phyloP scores from a whole-genome alignment of 1,140 invertebrate genomes.

The Zophobas atratus region DNA sequence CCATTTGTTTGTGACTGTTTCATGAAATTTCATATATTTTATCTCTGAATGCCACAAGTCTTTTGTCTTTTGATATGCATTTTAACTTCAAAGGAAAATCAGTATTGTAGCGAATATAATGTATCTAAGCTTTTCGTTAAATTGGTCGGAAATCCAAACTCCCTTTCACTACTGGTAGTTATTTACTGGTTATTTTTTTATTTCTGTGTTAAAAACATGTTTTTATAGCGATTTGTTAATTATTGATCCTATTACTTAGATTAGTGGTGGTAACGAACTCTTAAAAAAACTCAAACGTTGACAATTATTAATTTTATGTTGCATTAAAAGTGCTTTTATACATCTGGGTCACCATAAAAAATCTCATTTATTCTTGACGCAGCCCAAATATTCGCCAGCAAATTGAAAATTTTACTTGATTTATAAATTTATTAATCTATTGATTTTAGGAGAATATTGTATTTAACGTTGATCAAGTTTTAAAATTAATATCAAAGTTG shows the following conservation, averaged over 20 bases:
- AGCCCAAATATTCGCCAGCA: background rate
- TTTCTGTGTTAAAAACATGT: too few relatives aligned
- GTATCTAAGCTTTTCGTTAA: too few relatives aligned
- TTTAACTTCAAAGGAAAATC: background rate
- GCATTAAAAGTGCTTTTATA: background rate
- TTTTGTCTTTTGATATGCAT: background rate
- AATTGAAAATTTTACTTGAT: background rate
- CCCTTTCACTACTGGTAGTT: too few relatives aligned
- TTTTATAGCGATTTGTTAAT: too few relatives aligned
- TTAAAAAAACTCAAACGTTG: constrained; percentile 2
- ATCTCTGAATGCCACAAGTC: constrained; percentile 15
- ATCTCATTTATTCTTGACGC: constrained; percentile 14
- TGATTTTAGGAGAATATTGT: too few relatives aligned
- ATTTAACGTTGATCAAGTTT: too few relatives aligned
- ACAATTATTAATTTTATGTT: constrained; percentile 5
- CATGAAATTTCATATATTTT: constrained; percentile 30
- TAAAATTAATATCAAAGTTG: too few relatives aligned
- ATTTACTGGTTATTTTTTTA: too few relatives aligned
- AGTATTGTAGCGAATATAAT: too few relatives aligned
- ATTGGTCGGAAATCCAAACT: too few relatives aligned
- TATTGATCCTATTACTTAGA: too few relatives aligned
- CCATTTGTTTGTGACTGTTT: constrained; percentile 30
- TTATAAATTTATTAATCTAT: background rate
- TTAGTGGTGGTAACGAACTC: background rate
- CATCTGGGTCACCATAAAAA: constrained; percentile 1